These are phyloP conservation scores for Microtus californicus DNA, from an alignment of 2,797 vertebrate species.

Conservation along the genomic window DNA sequence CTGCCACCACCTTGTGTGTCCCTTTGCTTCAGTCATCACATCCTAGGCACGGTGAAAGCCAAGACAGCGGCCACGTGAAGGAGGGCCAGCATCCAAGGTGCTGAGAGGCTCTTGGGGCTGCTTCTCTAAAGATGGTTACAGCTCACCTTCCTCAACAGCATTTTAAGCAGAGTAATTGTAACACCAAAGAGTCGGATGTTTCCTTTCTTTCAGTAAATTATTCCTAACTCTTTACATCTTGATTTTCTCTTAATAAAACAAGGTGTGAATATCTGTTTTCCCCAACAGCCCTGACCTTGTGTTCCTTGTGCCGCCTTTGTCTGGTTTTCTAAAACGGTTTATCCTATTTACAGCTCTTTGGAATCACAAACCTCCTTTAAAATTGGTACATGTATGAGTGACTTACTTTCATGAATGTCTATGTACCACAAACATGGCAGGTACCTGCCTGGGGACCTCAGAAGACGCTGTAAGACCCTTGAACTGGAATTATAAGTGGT, in stretches of 20 bases:
- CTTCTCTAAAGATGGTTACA: neutral
- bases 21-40: neutral
- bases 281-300: neutral
- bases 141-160: neutral
- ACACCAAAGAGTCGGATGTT: neutral
- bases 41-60: neutral
- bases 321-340: too few species aligned
- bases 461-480: neutral
- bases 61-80: accelerated
- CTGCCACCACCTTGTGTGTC: neutral
- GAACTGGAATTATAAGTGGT: neutral
- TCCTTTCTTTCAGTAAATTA: conserved; percentile 3
- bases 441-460: neutral
- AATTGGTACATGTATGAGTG: neutral
- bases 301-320: neutral
- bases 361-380: neutral
- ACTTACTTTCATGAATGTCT: neutral
- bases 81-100: neutral
- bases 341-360: neutral
- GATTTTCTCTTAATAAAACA: conserved; percentile 6
- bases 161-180: conserved; percentile 22
- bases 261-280: neutral
- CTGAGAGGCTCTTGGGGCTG: neutral
- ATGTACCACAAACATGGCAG: neutral
- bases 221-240: neutral